Conservation (phyloP, 2,888 invertebrate genomes). For the Pseudanteris insignis region DNA sequence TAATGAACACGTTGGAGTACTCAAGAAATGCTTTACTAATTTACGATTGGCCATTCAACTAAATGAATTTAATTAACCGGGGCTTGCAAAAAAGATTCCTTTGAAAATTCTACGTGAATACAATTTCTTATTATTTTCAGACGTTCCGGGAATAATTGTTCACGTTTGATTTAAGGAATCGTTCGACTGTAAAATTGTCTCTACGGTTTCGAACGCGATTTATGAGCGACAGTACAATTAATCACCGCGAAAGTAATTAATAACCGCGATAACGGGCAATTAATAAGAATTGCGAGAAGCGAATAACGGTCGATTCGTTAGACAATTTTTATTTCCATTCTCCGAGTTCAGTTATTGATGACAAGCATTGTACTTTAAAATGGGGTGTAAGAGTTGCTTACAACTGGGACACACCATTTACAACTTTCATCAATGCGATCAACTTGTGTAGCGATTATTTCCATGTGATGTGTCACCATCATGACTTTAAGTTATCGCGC, state of each 20-base stretch:
- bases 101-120: constrained; percentile 5
- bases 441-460: no score
- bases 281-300: constrained; percentile 2
- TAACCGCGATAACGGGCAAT: constrained; percentile 8
- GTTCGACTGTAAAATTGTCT: constrained; percentile 12
- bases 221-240: constrained; percentile 11
- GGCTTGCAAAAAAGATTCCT: neutral
- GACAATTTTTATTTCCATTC: no score
- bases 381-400: no score
- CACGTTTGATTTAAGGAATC: constrained; percentile 4
- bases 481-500: no score
- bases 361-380: no score
- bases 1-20: neutral
- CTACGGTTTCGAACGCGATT: constrained; percentile 1
- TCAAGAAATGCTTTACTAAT: constrained; percentile 12
- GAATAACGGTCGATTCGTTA: no score
- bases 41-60: constrained; percentile 9
- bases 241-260: constrained; percentile 9
- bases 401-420: no score
- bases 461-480: no score
- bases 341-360: no score
- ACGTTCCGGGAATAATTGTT: constrained; percentile 3
- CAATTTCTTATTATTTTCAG: constrained; percentile 11
- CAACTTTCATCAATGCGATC: no score
- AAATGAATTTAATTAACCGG: constrained; percentile 18